A percentile compares a stretch with the other conserved stretches of the same genome.
These are phyloP conservation scores for Tetranychus piercei DNA, from an alignment of 2,888 invertebrate genomes.

Conservation along the genomic window DNA sequence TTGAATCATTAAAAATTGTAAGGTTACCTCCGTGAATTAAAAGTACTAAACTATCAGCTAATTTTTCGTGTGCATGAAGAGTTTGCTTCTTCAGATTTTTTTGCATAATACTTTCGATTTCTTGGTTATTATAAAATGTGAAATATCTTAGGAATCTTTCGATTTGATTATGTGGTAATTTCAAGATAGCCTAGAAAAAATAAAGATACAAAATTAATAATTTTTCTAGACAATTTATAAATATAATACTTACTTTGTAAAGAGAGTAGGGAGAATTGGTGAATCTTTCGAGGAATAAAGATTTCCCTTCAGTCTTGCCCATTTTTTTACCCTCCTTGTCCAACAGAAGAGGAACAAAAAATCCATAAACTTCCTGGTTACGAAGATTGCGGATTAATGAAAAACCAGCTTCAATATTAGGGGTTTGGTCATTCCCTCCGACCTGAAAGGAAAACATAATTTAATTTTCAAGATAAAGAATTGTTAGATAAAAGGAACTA, in stretches of 20 bases:
- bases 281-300: slow-evolving; percentile 53
- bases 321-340: slow-evolving; percentile 80
- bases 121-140: slow-evolving; percentile 45
- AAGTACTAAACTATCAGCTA: slow-evolving; percentile 67
- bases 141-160: slow-evolving; percentile 61
- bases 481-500: background rate
- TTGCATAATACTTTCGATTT: slow-evolving; percentile 52
- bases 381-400: slow-evolving; percentile 57
- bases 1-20: background rate
- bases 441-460: slow-evolving; percentile 41
- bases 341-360: slow-evolving; percentile 79
- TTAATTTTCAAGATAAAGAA: background rate
- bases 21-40: slow-evolving; percentile 62
- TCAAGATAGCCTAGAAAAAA: slow-evolving; percentile 48
- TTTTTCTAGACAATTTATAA: background rate
- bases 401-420: slow-evolving; percentile 81
- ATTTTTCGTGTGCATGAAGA: slow-evolving; percentile 55
- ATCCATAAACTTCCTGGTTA: slow-evolving; percentile 38
- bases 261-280: slow-evolving; percentile 70
- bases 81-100: slow-evolving; percentile 55
- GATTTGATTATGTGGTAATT: slow-evolving; percentile 62
- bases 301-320: slow-evolving; percentile 81
- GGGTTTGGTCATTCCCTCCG: slow-evolving; percentile 93
- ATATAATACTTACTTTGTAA: slow-evolving; percentile 50
- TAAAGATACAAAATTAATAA: slow-evolving; percentile 24